A percentile compares a stretch with the other conserved stretches of the same genome.
phyloP scores from a whole-genome alignment of 2,888 invertebrate species.

The Heliothis peltigera region DNA sequence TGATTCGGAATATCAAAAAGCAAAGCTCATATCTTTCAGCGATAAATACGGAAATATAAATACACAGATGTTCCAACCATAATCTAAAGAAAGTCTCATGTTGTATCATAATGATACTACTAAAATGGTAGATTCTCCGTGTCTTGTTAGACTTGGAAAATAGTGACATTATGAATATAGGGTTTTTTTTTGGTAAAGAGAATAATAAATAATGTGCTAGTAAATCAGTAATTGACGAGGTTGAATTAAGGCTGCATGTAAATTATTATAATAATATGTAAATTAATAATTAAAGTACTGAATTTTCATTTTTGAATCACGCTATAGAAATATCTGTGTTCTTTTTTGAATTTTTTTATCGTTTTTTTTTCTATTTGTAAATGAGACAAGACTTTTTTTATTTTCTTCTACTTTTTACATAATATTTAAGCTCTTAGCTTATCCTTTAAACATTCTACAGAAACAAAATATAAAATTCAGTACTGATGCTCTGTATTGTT shows the following conservation, averaged over 20 bases:
- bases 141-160: constrained; percentile 37
- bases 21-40: constrained; percentile 13
- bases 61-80: constrained; percentile 5
- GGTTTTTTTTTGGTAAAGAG: constrained; percentile 11
- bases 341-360: no score
- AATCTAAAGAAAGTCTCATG: constrained; percentile 16
- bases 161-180: constrained; percentile 33
- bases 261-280: not conserved
- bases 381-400: no score
- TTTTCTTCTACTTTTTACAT: not conserved
- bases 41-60: constrained; percentile 10
- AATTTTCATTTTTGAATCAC: constrained; percentile 18
- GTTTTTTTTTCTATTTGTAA: no score
- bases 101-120: constrained; percentile 17
- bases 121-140: constrained; percentile 26
- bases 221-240: constrained; percentile 39
- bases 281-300: constrained; percentile 13
- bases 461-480: constrained; percentile 11
- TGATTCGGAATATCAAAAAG: not conserved
- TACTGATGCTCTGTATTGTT: constrained; percentile 15
- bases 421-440: not conserved
- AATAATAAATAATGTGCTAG: constrained; percentile 23
- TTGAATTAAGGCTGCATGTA: constrained; percentile 53
- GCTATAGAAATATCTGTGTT: no score
- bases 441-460: not conserved